Evolutionary conservation across 2,113 vertebrate genomes (phyloP), one percentile per base, ranked within the genome.

Genomic region (Melierax canorus): DNA sequence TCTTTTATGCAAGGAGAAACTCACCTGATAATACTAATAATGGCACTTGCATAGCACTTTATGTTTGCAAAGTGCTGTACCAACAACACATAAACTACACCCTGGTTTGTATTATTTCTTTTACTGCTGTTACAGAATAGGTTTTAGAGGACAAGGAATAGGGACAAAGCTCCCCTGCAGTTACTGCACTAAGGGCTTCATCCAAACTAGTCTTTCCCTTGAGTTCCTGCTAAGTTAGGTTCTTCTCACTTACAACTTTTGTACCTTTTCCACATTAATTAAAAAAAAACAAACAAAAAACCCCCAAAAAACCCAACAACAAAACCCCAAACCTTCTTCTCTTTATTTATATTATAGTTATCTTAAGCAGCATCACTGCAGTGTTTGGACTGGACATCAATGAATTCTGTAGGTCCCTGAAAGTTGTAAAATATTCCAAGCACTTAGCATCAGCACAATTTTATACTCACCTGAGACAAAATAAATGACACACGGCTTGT

Each of bases 21-120:
- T 95, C 84, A 93, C 69, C 39, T 94, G 84, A 91, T 90, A 94
- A 88, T 86, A 79, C 71, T 66, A 90, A 95, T 39, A 90, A 85
- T 21, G n/a, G 15, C 53, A 94, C 41, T 88, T 60, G 38, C 36
- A 45, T 36, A 82, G 43, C 64, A 78, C n/a, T 95, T 92, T 64
- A 45, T 0, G 5, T 91, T 85, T 1, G 0, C 51, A 89, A 91
- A 94, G 26, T 91, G 46, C 48, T 91, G 53, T 48, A 86, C 51
- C 51, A 79, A 96, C 63, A 95, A 48, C 43, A 73, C 36, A 86
- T 90, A 86, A 91, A 94, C 74, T 93, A 55, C 41, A 86, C 36
- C 53, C 24, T 73, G 14, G 74, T 88, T 96, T 86, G 41, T 51
- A 43, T 94, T 94, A 91, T 92, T 90, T 90, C 87, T 88, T 93